Conservation (phyloP, 2,888 invertebrate species). For the Drosophila imparisetae region DNA sequence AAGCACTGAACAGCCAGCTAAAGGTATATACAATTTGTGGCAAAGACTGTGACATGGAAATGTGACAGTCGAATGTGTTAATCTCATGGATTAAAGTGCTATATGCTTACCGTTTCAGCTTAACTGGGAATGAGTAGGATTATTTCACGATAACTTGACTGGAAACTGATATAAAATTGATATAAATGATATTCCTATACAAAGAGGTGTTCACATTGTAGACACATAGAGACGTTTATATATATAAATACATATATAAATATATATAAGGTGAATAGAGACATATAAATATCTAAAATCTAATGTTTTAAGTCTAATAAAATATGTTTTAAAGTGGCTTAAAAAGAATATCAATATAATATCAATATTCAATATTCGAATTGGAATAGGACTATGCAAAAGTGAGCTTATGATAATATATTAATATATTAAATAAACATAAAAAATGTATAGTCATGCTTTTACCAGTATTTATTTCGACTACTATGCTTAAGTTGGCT, state of each 20-base stretch:
- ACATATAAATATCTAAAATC: background rate
- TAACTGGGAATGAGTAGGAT: background rate
- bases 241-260: background rate
- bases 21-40: conserved; percentile 23
- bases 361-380: background rate
- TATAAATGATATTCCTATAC: background rate
- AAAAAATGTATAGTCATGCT: background rate
- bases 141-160: background rate
- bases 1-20: background rate
- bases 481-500: background rate
- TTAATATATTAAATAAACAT: background rate
- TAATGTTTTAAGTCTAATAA: background rate
- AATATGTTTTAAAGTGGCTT: background rate
- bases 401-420: background rate
- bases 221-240: background rate
- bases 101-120: background rate
- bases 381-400: background rate
- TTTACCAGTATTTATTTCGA: background rate
- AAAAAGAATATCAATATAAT: background rate
- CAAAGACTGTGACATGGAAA: conserved; percentile 13
- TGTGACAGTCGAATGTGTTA: conserved; percentile 3
- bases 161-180: background rate
- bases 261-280: background rate
- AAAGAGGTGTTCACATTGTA: background rate
- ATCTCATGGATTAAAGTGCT: background rate